A percentile compares a stretch with the other conserved stretches of the same genome.
These are phyloP conservation scores for Pipa parva DNA, from an alignment of 2,113 vertebrate species.

Conservation along the genomic window DNA sequence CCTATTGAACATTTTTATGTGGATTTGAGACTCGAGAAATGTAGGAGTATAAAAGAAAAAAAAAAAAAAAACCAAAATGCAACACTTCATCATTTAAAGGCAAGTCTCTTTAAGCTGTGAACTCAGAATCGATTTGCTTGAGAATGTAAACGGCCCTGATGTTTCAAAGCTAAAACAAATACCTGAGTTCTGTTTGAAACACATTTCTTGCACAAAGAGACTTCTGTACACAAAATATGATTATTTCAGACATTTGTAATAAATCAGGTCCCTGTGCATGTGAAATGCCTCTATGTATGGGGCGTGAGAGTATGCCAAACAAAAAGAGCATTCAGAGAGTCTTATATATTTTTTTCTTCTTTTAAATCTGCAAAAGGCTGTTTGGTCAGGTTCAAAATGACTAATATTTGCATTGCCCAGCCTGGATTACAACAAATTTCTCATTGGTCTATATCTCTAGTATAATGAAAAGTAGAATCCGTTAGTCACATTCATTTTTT, in stretches of 20 bases:
- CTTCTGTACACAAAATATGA: constrained; percentile 52
- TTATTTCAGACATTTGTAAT: constrained; percentile 57
- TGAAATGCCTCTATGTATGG: constrained; percentile 44
- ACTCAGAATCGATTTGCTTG: constrained; percentile 24
- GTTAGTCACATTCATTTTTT: no score
- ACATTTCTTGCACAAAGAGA: constrained; percentile 46
- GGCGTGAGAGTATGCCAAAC: constrained; percentile 48
- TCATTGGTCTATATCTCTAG: no score
- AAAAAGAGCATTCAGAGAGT: constrained; percentile 43
- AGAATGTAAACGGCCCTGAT: constrained; percentile 29
- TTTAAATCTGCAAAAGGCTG: constrained; percentile 43
- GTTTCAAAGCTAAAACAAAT: not conserved
- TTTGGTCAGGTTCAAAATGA: constrained; percentile 55
- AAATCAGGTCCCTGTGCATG: constrained; percentile 53
- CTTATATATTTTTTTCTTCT: constrained; percentile 47
- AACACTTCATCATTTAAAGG: constrained; percentile 31
- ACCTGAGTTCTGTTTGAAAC: constrained; percentile 23
- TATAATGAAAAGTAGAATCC: no score
- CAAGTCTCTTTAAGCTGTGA: constrained; percentile 42
- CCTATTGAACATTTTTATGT: constrained; percentile 43
- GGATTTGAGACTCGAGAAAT: constrained; percentile 25
- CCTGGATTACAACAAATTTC: no score
- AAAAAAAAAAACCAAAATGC: constrained; percentile 17
- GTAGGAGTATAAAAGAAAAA: constrained; percentile 38
- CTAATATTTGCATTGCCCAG: constrained; percentile 51